These are phyloP conservation scores for Romanomermis culicivorax DNA, from an alignment of 2,888 invertebrate species.

Conservation along the genomic window DNA sequence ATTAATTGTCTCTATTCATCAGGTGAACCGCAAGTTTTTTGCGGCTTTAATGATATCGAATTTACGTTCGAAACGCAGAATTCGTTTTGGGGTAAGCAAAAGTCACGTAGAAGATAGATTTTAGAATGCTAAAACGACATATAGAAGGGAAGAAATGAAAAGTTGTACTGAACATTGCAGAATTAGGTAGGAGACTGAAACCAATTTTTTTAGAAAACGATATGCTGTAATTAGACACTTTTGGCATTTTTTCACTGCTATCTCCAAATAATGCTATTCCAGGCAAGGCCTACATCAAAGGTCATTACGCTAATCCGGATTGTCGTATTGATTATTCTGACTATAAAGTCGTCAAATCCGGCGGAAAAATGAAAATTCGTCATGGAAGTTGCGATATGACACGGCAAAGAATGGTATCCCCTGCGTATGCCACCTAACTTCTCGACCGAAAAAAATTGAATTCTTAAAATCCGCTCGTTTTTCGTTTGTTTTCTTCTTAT, in stretches of 20 bases:
- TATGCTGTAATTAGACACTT: too few relatives aligned
- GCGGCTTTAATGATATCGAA: slow-evolving; percentile 9
- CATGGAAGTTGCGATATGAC: slow-evolving; percentile 29
- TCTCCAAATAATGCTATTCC: background rate
- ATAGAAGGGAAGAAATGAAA: too few relatives aligned
- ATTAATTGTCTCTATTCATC: too few relatives aligned
- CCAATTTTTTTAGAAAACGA: too few relatives aligned
- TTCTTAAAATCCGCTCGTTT: too few relatives aligned
- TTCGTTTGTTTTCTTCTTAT: background rate
- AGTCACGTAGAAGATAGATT: background rate
- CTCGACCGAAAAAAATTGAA: background rate
- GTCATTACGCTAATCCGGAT: slow-evolving; percentile 25
- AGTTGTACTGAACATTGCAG: too few relatives aligned
- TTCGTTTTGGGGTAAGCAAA: slow-evolving; percentile 8
- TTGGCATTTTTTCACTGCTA: too few relatives aligned
- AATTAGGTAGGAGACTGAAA: too few relatives aligned
- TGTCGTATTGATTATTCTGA: slow-evolving; percentile 21
- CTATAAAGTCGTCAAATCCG: slow-evolving; percentile 9
- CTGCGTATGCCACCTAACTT: background rate
- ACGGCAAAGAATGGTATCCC: slow-evolving; percentile 23
- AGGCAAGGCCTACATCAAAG: slow-evolving; percentile 28
- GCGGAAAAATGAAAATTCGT: slow-evolving; percentile 22
- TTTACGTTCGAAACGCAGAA: slow-evolving; percentile 11
- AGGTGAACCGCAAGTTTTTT: slow-evolving; percentile 12
- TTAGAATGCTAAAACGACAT: background rate